These are phyloP conservation scores for Chiloscyllium punctatum DNA, from an alignment of 2,797 vertebrate genomes.

Conservation along the genomic window DNA sequence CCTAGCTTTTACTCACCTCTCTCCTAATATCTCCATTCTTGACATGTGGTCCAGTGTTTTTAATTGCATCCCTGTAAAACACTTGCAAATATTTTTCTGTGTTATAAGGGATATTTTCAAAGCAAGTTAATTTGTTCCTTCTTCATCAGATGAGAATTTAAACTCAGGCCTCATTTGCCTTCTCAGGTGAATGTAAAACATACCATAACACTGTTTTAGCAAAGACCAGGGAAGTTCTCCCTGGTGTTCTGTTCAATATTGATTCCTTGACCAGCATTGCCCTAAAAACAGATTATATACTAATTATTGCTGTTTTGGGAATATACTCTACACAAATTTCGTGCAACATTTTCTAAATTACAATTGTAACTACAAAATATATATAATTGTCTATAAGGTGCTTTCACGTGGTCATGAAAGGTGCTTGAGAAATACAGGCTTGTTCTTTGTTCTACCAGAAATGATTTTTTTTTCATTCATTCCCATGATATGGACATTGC, in stretches of 20 bases:
- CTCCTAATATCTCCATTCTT: background rate
- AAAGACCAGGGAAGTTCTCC: background rate
- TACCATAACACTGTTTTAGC: background rate
- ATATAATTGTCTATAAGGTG: background rate
- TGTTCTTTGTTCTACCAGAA: background rate
- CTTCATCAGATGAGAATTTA: background rate
- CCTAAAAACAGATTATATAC: background rate
- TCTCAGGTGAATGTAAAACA: background rate
- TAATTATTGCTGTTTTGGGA: background rate
- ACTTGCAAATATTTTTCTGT: background rate
- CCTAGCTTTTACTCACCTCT: background rate
- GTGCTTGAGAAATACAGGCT: background rate
- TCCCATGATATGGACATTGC: no score
- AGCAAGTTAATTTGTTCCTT: background rate
- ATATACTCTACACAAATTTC: background rate
- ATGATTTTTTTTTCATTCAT: no score
- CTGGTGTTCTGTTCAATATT: background rate
- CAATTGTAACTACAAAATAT: background rate
- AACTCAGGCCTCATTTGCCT: background rate
- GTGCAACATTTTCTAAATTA: background rate
- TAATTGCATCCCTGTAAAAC: background rate
- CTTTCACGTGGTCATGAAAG: background rate
- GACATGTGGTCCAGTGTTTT: background rate
- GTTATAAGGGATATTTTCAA: background rate
- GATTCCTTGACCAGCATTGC: background rate